Evolutionary conservation across 2,888 invertebrate genomes (phyloP).

Genomic region (Mythimna lalbum): DNA sequence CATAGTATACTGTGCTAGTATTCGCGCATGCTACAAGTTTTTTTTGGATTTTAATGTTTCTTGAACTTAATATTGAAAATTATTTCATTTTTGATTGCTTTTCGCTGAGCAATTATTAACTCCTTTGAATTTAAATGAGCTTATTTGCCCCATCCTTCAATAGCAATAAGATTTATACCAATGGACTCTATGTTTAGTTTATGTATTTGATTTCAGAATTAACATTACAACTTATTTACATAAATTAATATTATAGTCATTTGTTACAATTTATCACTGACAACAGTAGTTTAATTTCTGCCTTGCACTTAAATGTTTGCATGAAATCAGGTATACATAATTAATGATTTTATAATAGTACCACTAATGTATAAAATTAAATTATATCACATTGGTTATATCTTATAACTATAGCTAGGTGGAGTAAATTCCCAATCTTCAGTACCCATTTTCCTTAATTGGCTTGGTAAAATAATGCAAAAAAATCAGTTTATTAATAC

Average conservation of each 20-base stretch:
- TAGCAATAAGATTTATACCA: constrained; percentile 37
- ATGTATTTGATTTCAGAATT: background rate
- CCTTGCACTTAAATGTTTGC: background rate
- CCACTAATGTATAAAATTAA: background rate
- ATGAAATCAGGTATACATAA: background rate
- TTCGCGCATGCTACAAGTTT: constrained; percentile 62
- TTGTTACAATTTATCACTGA: background rate
- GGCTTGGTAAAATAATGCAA: constrained; percentile 7
- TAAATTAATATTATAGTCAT: background rate
- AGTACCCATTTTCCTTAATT: constrained; percentile 15
- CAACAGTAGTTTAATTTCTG: background rate
- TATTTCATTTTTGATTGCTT: constrained; percentile 45
- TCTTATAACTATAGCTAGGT: constrained; percentile 32
- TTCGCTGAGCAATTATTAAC: constrained; percentile 71
- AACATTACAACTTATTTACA: background rate
- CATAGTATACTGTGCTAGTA: constrained; percentile 46
- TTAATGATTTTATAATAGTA: background rate
- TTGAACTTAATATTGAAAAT: constrained; percentile 15
- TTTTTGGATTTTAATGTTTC: constrained; percentile 32
- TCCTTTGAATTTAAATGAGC: constrained; percentile 32
- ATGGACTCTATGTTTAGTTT: background rate
- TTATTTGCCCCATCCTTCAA: constrained; percentile 13
- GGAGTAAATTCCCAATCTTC: constrained; percentile 21
- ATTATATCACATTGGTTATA: constrained; percentile 21
- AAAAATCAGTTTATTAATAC: constrained; percentile 7